Percentiles rank a stretch among this genome's conserved stretches.
phyloP scores from a whole-genome alignment of 1,140 invertebrate species.

The Paraescarpia echinospica region DNA sequence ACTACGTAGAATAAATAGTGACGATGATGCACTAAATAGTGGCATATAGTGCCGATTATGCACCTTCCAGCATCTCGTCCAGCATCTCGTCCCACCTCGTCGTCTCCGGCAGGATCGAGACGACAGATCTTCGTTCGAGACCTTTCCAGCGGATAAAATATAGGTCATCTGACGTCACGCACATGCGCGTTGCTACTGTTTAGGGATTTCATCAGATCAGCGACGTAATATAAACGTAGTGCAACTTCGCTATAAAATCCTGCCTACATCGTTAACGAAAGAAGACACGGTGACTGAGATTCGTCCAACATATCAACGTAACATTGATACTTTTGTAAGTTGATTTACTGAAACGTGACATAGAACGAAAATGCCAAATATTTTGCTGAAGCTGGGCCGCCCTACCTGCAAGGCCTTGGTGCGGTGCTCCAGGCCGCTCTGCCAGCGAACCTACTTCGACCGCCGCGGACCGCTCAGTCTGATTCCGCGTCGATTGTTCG shows the following conservation, averaged over 20 bases:
- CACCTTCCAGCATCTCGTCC: neutral
- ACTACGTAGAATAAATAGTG: too few relatives aligned
- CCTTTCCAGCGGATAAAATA: neutral
- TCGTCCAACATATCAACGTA: neutral
- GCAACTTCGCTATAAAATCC: neutral
- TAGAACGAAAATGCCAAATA: neutral
- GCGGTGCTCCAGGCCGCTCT: neutral
- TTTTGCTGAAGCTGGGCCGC: neutral
- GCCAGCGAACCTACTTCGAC: neutral
- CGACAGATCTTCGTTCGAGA: neutral
- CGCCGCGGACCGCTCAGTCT: neutral
- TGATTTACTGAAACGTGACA: neutral
- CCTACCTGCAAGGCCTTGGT: neutral
- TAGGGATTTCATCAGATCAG: neutral
- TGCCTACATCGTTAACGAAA: neutral
- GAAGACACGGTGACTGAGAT: neutral
- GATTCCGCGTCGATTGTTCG: neutral
- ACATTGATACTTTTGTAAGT: neutral
- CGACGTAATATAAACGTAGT: neutral
- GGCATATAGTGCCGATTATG: too few relatives aligned
- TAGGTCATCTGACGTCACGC: neutral
- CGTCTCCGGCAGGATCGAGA: neutral
- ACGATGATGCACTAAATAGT: too few relatives aligned
- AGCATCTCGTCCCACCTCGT: neutral
- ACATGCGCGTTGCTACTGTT: neutral